Percentiles rank a stretch among this genome's conserved stretches.
These are phyloP conservation scores for Punctoribates punctum DNA, from an alignment of 2,888 invertebrate genomes.

Conservation along the genomic window DNA sequence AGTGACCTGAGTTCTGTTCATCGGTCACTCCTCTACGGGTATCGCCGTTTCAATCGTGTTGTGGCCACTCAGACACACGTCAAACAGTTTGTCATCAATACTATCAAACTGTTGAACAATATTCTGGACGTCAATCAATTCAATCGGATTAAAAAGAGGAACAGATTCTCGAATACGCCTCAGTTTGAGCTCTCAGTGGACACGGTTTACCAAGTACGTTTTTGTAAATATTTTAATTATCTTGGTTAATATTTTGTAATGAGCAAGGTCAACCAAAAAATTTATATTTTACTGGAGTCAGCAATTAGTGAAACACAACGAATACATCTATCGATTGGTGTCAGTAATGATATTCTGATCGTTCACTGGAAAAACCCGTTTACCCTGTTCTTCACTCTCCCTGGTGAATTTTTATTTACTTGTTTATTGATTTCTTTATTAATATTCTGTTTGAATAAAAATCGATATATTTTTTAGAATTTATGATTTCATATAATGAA, in stretches of 20 bases:
- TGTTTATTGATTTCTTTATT: neutral
- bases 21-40: neutral
- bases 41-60: neutral
- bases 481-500: neutral
- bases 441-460: too few relatives aligned
- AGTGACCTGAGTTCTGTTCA: neutral
- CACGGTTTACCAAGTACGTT: neutral
- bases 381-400: neutral
- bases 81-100: constrained; percentile 1
- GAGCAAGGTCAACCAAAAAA: neutral
- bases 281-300: neutral
- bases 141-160: neutral
- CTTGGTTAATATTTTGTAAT: too few relatives aligned
- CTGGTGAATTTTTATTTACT: neutral
- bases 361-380: constrained; percentile 2
- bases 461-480: too few relatives aligned
- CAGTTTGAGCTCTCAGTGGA: neutral
- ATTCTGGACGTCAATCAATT: neutral
- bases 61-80: neutral
- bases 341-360: constrained; percentile 1
- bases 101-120: neutral
- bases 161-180: neutral
- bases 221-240: too few relatives aligned
- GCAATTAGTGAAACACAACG: neutral
- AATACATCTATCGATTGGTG: neutral